Evolutionary conservation across 2,888 invertebrate genomes (phyloP).

Genomic region (Trachelus stipa): DNA sequence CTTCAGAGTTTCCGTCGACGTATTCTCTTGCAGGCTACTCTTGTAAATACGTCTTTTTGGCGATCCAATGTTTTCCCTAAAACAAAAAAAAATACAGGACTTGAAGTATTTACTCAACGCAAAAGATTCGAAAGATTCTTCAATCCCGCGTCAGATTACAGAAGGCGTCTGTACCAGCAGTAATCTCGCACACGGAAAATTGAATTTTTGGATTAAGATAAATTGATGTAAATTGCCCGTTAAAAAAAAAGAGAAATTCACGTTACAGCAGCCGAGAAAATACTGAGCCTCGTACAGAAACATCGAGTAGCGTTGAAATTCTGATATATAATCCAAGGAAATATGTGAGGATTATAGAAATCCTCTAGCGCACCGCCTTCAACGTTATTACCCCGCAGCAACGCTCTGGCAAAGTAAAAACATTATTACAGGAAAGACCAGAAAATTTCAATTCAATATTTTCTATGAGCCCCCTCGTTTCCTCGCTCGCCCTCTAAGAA

Average conservation of each 20-base stretch:
- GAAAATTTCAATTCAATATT: neutral
- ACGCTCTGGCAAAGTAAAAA: neutral
- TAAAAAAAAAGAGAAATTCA: neutral
- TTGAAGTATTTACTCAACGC: conserved; percentile 48
- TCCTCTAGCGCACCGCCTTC: conserved; percentile 9
- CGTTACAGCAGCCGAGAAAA: neutral
- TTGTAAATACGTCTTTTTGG: conserved; percentile 69
- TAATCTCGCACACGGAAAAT: neutral
- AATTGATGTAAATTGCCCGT: neutral
- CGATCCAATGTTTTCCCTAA: conserved; percentile 76
- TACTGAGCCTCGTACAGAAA: neutral
- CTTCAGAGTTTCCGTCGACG: conserved; percentile 67
- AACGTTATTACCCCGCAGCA: neutral
- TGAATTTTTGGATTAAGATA: neutral
- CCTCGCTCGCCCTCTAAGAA: neutral
- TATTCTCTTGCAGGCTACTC: conserved; percentile 67
- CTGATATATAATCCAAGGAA: neutral
- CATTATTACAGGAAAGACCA: neutral
- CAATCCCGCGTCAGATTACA: conserved; percentile 16
- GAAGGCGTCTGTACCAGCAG: neutral
- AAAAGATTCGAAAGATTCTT: conserved; percentile 33
- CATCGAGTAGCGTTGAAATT: neutral
- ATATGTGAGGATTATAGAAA: conserved; percentile 39
- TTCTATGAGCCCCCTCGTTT: neutral
- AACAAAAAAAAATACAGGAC: conserved; percentile 62